Evolutionary conservation across 2,113 vertebrate species (phyloP), one percentile per base, ranked within the genome.

Genomic region (Vulpes lagopus): DNA sequence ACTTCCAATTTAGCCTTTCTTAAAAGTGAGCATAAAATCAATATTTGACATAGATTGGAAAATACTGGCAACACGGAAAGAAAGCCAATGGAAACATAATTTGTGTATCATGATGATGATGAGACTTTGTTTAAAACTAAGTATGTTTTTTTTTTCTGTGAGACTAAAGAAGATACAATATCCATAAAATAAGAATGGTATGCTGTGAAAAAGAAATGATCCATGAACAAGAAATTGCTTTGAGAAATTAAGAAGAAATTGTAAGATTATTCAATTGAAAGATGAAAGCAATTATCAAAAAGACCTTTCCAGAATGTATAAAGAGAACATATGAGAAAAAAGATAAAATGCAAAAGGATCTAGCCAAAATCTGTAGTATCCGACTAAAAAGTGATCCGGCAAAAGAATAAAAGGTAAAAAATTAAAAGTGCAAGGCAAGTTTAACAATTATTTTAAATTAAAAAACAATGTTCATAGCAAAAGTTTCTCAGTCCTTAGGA

Each of bases 361-460:
- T 27, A 83, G 35, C 79, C 22, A 73, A 38, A 95, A 43, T 64
- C 35, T 62, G 23, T 71, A 95, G 95, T 16, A 60, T 62, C 27
- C 76, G 32, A 60, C 53, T 86, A 55, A 12, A 89, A 92, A 65
- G 25, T 12, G 19, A 95, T 73, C 32, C 0, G 59, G 6, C 0
- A 8, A 85, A 91, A 76, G 19, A 74, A 62, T 27, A 32, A 85
- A 57, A 60, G 3, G 11, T 38, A 62, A 84, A 92, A 92, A 35
- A 27, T 5, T 51, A 55, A 35, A 89, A 80, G 51, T 81, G 1
- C 25, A 79, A 81, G 5, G 12, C 9, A 74, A 92, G 20, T 53
- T 76, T 74, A 89, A 92, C 23, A 81, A 11, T 85, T 94, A 55
- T 65, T 94, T 87, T 22, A 73, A 87, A 67, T 69, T 73, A 14